Evolutionary conservation across 2,797 vertebrate genomes (phyloP).

Genomic region (Esox lucius): DNA sequence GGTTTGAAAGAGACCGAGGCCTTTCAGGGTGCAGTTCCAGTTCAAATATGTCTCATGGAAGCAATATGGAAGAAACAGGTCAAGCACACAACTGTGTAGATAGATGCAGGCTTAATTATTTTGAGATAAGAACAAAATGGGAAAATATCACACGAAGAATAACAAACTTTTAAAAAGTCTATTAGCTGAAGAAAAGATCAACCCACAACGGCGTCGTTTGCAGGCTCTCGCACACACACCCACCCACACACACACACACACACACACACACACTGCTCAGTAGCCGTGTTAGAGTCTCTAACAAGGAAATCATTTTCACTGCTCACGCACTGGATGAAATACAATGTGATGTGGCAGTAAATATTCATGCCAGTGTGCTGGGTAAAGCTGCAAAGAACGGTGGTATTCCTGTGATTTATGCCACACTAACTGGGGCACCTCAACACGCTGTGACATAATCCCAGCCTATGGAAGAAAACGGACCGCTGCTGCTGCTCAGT

Average conservation of each 20-base stretch:
- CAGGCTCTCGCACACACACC: background rate
- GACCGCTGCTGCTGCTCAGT: slow-evolving; percentile 28
- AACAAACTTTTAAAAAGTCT: too few relatives aligned
- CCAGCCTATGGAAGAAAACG: slow-evolving; percentile 5
- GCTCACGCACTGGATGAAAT: slow-evolving; percentile 47
- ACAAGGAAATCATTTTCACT: slow-evolving; percentile 50
- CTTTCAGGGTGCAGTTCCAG: too few relatives aligned
- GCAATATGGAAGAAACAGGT: too few relatives aligned
- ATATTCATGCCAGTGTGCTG: slow-evolving; percentile 52
- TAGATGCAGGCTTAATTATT: too few relatives aligned
- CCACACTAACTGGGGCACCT: slow-evolving; percentile 32
- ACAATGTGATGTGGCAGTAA: slow-evolving; percentile 45
- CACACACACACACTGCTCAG: slow-evolving; percentile 23
- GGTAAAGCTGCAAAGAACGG: slow-evolving; percentile 19
- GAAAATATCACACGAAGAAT: too few relatives aligned
- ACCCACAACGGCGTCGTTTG: too few relatives aligned
- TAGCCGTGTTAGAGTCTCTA: slow-evolving; percentile 41
- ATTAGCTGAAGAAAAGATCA: too few relatives aligned
- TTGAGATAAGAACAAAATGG: too few relatives aligned
- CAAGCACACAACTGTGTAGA: too few relatives aligned
- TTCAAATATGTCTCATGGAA: too few relatives aligned
- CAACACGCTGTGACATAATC: slow-evolving; percentile 48
- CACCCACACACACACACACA: slow-evolving; percentile 14
- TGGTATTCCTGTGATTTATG: background rate
- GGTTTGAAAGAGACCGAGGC: too few relatives aligned